Base-by-base conservation (phyloP, 2,888 invertebrate species). In the Hirtodrosophila duncani region DNA sequence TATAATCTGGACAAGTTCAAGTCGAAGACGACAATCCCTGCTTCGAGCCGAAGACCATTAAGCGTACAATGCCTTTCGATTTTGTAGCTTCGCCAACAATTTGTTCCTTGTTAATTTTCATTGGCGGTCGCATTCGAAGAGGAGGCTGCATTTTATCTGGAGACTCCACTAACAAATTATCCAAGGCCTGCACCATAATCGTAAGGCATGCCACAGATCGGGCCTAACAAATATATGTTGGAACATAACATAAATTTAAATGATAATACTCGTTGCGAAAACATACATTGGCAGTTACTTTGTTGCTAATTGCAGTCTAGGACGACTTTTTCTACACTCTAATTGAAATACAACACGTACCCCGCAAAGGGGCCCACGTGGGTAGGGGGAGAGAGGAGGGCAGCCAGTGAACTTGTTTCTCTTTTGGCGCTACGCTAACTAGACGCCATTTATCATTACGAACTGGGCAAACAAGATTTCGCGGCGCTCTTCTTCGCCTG, bases 201-300 rank as follows among this genome's bases (percentile, higher is more conserved):
- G 52, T 55, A 49, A 62, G 42, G 48, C 20, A 67, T 45, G 38
- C 57, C 41, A 27, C 7, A 11, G 6, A 43, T 18, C 26, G 17
- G 11, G 1, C 9, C 20, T 11, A 53, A 60, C 60, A 61, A 61
- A 72, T 64, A 60, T 53, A 66, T 59, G 13, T 31, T 33, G 29
- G 49, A 61, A 38, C 66, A 78, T 52, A 74, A 67, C 80, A 75
- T 75, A 75, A 75, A 79, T 79, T 79, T 70, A 63, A 75, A 75
- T 75, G 74, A 75, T 75, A 80, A 75, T 75, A 63, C n/a, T n/a
- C n/a, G n/a, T n/a, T n/a, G 74, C 71, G 59, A 65, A 75, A 75
- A 71, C 74, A 75, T 59, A 75, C 74, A 79, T 79, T 66, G 63
- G 46, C 71, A 79, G 77, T 57, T 75, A 75, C 80, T 71, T 75